Percentiles rank a stretch among this genome's conserved stretches.
Evolutionary conservation across 1,140 invertebrate species (phyloP).

Genomic region (Heterodera schachtii): DNA sequence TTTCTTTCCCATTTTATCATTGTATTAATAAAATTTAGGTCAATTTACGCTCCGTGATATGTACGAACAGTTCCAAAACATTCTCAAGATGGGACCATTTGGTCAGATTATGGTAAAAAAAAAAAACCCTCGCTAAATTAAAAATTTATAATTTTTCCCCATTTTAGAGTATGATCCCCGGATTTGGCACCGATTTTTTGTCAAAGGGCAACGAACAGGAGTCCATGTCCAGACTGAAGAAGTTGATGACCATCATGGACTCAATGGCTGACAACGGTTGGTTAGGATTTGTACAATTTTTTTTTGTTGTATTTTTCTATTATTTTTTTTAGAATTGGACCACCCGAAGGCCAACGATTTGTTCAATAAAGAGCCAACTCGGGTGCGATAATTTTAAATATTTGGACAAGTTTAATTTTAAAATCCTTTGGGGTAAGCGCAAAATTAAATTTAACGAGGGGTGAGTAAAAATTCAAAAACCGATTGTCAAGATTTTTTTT

Average conservation of each 20-base stretch:
- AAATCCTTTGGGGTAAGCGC: too few species aligned
- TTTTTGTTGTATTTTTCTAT: conserved; percentile 19
- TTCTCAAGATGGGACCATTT: conserved; percentile 99
- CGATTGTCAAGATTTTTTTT: too few species aligned
- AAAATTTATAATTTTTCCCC: conserved; percentile 40
- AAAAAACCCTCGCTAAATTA: not conserved
- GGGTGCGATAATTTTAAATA: too few species aligned
- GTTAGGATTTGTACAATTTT: not conserved
- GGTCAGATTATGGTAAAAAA: conserved; percentile 91
- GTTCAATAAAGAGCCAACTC: conserved; percentile 86
- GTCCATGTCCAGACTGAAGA: conserved; percentile 92
- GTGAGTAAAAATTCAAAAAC: too few species aligned
- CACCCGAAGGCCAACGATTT: conserved; percentile 93
- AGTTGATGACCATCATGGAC: conserved; percentile 99
- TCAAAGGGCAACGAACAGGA: conserved; percentile 98
- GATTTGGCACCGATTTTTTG: conserved; percentile 97
- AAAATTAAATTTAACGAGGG: too few species aligned
- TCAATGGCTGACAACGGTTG: conserved; percentile 94
- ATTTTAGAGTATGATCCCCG: conserved; percentile 92
- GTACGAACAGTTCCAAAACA: conserved; percentile 99
- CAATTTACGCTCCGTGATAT: conserved; percentile 98
- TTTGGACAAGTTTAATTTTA: too few species aligned
- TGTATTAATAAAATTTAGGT: conserved; percentile 66
- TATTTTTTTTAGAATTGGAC: conserved; percentile 78
- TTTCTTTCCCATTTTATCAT: not conserved